A percentile compares a stretch with the other conserved stretches of the same genome.
Evolutionary conservation across 2,888 invertebrate genomes (phyloP).

Genomic region (Heliconius ethilla): DNA sequence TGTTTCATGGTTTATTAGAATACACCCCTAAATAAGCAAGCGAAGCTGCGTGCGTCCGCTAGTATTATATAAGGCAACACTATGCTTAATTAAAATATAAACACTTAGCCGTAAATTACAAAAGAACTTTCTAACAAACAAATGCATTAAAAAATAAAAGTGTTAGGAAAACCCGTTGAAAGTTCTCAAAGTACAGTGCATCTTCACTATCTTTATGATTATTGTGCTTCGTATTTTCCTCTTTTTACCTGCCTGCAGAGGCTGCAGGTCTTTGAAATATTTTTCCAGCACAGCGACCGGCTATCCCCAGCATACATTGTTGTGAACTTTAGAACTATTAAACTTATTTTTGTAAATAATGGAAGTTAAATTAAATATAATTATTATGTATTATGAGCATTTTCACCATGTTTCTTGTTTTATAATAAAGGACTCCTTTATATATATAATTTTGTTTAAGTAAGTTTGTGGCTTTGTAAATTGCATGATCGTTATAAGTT

Average conservation of each 20-base stretch:
- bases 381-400: background rate
- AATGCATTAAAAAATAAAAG: slow-evolving; percentile 29
- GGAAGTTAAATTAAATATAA: slow-evolving; percentile 4
- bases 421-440: background rate
- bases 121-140: slow-evolving; percentile 15
- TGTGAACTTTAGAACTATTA: slow-evolving; percentile 15
- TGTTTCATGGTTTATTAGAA: too few species aligned
- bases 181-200: slow-evolving; percentile 29
- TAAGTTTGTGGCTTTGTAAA: background rate
- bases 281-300: slow-evolving; percentile 21
- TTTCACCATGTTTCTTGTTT: background rate
- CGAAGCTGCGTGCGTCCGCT: too few species aligned
- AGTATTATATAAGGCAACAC: background rate
- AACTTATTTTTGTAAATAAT: slow-evolving; percentile 12
- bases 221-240: slow-evolving; percentile 31
- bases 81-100: background rate
- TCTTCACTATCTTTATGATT: slow-evolving; percentile 38
- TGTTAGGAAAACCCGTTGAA: slow-evolving; percentile 27
- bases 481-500: background rate
- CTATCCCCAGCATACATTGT: slow-evolving; percentile 16
- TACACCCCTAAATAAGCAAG: too few species aligned
- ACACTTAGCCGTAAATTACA: background rate
- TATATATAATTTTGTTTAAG: background rate
- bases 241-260: slow-evolving; percentile 3
- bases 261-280: slow-evolving; percentile 22